phyloP scores from a whole-genome alignment of 92 coral and sea anemone species.

The Umimayanthus kanabou region DNA sequence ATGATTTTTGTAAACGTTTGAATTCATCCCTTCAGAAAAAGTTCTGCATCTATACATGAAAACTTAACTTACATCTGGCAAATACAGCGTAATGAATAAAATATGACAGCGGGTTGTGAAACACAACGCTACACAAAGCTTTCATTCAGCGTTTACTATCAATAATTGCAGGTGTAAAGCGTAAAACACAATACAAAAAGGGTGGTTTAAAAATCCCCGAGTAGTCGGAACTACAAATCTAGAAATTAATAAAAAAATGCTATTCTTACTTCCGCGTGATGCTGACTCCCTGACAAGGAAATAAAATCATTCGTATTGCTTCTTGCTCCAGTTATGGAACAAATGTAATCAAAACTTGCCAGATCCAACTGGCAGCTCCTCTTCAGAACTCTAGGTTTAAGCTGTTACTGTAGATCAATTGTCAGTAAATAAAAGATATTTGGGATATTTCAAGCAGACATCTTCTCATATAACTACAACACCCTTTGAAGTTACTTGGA shows the following conservation, averaged over 20 bases:
- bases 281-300: neutral
- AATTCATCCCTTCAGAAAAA: no score
- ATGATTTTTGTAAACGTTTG: no score
- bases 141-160: no score
- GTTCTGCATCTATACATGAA: no score
- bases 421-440: neutral
- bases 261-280: conserved; percentile 3
- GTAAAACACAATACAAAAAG: neutral
- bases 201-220: neutral
- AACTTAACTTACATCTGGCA: no score
- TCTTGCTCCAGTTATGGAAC: neutral
- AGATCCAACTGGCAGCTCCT: no score
- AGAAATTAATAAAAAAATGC: neutral
- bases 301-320: neutral
- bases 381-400: neutral
- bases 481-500: neutral
- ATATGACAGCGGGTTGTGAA: no score
- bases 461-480: neutral
- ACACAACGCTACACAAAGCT: no score
- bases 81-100: no score
- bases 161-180: no score
- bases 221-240: neutral
- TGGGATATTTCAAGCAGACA: neutral
- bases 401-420: neutral
- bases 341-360: neutral